Evolutionary conservation across 2,888 invertebrate species (phyloP), one percentile per base, ranked within the genome.

Genomic region (Amblyjoppa proteus): DNA sequence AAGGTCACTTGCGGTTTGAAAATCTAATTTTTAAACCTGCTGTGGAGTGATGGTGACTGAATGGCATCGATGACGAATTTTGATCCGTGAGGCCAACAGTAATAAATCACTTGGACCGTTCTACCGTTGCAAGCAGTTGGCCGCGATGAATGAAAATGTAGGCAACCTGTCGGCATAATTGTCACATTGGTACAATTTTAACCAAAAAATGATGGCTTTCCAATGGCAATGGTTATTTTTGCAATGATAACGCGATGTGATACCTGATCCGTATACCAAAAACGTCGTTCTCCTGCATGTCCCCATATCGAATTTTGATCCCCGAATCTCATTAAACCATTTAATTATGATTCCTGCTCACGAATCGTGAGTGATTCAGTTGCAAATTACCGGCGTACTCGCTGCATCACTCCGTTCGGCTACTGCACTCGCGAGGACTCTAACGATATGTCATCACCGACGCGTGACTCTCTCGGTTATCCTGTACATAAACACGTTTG

Each of bases 401-500:
- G 69, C 41, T 81, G 68, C 75, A 64, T 73, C 53, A 68, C 38
- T 76, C 31, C 6, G 31, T 16, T 11, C 45, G 53, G 80, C 49
- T 61, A 58, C 53, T 41, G 61, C 58, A 80, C 58, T 76, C 70
- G 34, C 41, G 84, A 87, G 84, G 84, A 88, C 85, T 88, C 78
- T 74, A 34, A 84, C 88, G 87, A 89, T 90, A 89, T 88, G 89
- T 90, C 90, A 90, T 89, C 89, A 86, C 75, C 81, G 85, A 83
- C 87, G 89, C 89, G 88, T 89, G 89, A 89, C 89, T 88, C 85
- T 84, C 68, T 79, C 38, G 38, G 61, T 79, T 73, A 78, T 78
- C 58, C 49, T 81, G 85, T 87, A 84, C 87, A 88, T 88, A 88
- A 90, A 90, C 88, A 87, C 88, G 87, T 88, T 89, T 87, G 81